A percentile compares a stretch with the other conserved stretches of the same genome.
Evolutionary conservation across 2,797 vertebrate species (phyloP).

Genomic region (Microhierax caerulescens): DNA sequence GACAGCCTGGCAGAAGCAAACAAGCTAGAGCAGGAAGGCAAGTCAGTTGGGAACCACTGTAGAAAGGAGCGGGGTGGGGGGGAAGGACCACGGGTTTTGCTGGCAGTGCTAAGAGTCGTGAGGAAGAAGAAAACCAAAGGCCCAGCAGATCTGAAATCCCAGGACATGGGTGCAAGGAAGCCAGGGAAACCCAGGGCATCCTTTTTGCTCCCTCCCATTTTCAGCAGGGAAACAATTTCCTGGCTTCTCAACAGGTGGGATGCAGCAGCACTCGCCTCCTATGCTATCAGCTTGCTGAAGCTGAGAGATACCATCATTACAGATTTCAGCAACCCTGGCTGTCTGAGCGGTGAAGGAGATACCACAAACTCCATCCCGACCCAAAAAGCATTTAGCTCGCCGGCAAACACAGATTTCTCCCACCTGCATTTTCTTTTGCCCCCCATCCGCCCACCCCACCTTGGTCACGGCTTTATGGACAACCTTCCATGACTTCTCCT

Average conservation of each 20-base stretch:
- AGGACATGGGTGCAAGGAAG: not conserved
- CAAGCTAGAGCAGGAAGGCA: not conserved
- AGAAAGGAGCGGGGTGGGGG: not conserved
- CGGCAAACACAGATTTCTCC: not conserved
- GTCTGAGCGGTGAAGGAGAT: not conserved
- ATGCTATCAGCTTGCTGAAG: not conserved
- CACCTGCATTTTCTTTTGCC: not conserved
- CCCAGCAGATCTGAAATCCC: not conserved
- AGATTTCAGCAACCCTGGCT: not conserved
- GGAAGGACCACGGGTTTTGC: not conserved
- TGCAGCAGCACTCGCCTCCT: not conserved
- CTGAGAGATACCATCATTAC: not conserved
- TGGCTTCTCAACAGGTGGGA: not conserved
- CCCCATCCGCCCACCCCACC: not conserved
- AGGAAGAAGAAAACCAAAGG: not conserved
- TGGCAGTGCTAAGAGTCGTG: not conserved
- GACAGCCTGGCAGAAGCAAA: constrained; percentile 22
- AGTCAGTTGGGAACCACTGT: not conserved
- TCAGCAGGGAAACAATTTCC: not conserved
- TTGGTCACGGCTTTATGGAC: not conserved
- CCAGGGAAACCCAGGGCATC: not conserved
- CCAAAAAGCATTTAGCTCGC: not conserved
- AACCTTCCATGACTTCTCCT: not conserved
- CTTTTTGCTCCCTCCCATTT: not conserved
- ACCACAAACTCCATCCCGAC: not conserved